Conservation (phyloP, 2,113 vertebrate species). For the Syngnathus typhle region DNA sequence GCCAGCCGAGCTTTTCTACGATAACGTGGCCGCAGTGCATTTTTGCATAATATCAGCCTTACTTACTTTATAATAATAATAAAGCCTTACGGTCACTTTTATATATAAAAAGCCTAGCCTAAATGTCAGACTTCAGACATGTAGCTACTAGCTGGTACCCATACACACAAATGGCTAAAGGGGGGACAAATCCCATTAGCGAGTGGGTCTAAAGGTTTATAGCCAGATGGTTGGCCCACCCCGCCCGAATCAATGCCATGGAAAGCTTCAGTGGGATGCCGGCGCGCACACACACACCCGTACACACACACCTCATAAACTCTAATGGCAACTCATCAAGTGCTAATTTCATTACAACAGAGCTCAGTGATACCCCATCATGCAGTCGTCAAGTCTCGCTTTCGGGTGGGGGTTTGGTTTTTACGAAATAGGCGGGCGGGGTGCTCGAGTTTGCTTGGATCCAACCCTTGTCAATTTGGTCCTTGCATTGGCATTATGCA, state of each 20-base stretch:
- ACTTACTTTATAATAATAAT: no score
- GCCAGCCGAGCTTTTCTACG: slow-evolving; percentile 17
- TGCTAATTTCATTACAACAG: slow-evolving; percentile 49
- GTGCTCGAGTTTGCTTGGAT: slow-evolving; percentile 17
- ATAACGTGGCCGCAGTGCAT: slow-evolving; percentile 13
- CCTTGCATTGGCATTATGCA: background rate
- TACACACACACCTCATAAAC: slow-evolving; percentile 49
- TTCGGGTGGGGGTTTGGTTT: slow-evolving; percentile 1
- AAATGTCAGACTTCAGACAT: slow-evolving; percentile 38
- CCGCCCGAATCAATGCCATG: slow-evolving; percentile 47
- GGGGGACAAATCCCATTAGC: slow-evolving; percentile 58
- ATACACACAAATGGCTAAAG: slow-evolving; percentile 5
- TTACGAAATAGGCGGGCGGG: slow-evolving; percentile 27
- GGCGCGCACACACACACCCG: slow-evolving; percentile 9
- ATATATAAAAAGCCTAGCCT: background rate
- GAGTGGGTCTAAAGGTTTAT: slow-evolving; percentile 48
- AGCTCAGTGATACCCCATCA: slow-evolving; percentile 38
- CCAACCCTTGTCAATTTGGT: slow-evolving; percentile 27
- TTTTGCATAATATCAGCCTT: no score
- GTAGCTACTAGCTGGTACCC: slow-evolving; percentile 47
- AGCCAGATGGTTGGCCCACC: slow-evolving; percentile 61
- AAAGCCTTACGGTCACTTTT: no score
- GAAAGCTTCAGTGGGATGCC: slow-evolving; percentile 20
- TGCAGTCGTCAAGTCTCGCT: slow-evolving; percentile 28
- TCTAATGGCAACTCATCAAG: slow-evolving; percentile 59